phyloP scores from a whole-genome alignment of 2,113 vertebrate genomes.

The Natator depressus region DNA sequence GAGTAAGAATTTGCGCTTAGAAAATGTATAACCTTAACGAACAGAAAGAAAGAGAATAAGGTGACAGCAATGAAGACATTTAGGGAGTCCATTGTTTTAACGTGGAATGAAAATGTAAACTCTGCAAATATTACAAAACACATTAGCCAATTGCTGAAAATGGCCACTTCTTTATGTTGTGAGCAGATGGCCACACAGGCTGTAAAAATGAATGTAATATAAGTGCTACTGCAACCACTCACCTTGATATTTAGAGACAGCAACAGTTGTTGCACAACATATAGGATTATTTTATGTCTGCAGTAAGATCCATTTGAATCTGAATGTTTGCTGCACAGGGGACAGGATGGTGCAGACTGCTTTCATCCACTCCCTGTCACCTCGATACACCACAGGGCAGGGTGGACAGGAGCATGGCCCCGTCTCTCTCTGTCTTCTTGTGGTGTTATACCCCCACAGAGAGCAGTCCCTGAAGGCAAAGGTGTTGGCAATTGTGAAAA shows the following conservation, averaged over 20 bases:
- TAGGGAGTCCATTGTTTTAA: background rate
- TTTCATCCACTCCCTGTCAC: background rate
- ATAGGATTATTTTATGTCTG: background rate
- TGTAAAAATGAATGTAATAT: background rate
- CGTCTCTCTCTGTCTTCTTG: background rate
- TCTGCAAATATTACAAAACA: background rate
- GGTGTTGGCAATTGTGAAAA: accelerated
- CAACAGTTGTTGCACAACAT: background rate
- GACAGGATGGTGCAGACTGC: background rate
- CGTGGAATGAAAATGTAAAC: background rate
- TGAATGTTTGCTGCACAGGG: background rate
- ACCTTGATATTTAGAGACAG: constrained; percentile 2
- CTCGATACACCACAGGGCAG: background rate
- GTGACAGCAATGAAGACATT: background rate
- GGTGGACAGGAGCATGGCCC: background rate
- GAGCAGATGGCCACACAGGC: background rate
- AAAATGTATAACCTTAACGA: background rate
- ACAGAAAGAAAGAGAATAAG: background rate
- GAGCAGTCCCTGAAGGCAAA: background rate
- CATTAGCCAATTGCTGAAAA: background rate
- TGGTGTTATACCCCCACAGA: background rate
- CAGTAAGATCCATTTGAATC: background rate
- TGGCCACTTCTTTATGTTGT: background rate
- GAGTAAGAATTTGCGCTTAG: background rate
- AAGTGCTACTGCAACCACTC: background rate